Evolutionary conservation across 2,888 invertebrate genomes (phyloP), one percentile per base, ranked within the genome.

Genomic region (Pandemis cinnamomeana): DNA sequence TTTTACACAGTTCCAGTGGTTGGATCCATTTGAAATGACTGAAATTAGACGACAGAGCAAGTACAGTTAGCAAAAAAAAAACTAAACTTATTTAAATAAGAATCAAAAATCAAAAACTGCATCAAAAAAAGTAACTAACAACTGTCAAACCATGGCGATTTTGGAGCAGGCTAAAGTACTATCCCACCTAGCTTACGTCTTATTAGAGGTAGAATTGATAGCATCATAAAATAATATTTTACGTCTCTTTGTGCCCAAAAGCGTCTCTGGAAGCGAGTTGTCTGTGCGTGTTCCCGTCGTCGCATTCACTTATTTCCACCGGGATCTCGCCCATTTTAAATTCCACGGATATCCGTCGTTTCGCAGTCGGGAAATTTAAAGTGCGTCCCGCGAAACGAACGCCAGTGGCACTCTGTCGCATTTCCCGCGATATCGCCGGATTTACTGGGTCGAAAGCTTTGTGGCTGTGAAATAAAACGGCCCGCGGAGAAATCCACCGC

Each of bases 361-460:
- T 88, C 83, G 86, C 86, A 88, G 87, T 83, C 79, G 88, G 87
- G 84, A 89, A 89, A 91, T 91, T 89, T 89, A 89, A 90, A 91
- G 90, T 90, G 90, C 89, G 89, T 90, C 86, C 86, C 87, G 85
- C 85, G 84, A 86, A 88, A 89, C 88, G 88, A 87, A 87, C 86
- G 85, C 86, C 86, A 81, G 82, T 89, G 89, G 87, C 89, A 89
- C 88, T 87, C 88, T 90, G 91, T 91, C 91, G 91, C 89, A 86
- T 89, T 89, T 85, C 82, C 83, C 88, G 87, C 88, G 92, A 92
- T 92, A 92, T 89, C 90, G 89, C 80, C 83, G 89, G 90, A 92
- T 92, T 92, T 92, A 92, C 89, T 90, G 91, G 90, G 87, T 86
- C 88, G 87, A 83, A 86, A 87, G 91, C 92, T 91, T 92, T 92